These are phyloP conservation scores for Drosophila nr. medialis DNA, from an alignment of 2,888 invertebrate species.

Conservation along the genomic window DNA sequence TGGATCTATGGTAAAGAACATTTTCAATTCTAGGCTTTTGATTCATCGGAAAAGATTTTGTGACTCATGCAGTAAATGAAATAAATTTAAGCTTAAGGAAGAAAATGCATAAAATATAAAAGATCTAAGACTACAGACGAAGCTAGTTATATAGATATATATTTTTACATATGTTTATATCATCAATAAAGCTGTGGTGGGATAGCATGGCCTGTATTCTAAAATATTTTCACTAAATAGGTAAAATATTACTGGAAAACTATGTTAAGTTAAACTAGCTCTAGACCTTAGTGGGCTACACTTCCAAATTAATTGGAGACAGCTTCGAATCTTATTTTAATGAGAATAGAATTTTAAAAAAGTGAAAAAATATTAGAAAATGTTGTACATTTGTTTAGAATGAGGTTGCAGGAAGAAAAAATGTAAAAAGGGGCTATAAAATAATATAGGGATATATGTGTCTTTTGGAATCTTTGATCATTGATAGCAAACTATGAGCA, in stretches of 20 bases:
- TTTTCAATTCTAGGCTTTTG: background rate
- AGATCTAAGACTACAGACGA: background rate
- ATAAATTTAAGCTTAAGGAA: background rate
- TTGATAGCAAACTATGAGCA: background rate
- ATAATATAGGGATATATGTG: background rate
- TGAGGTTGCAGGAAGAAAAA: background rate
- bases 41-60: background rate
- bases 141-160: background rate
- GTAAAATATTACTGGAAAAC: accelerated
- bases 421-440: background rate
- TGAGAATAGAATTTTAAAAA: too few species aligned
- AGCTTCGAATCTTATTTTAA: background rate
- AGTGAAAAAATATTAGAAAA: background rate
- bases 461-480: background rate
- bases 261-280: background rate
- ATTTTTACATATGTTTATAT: too few species aligned
- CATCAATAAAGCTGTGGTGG: too few species aligned
- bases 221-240: background rate
- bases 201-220: background rate
- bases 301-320: too few species aligned
- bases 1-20: background rate
- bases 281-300: background rate
- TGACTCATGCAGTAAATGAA: background rate
- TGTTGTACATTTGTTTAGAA: background rate
- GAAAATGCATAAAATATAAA: background rate